These are phyloP conservation scores for Notolabrus celidotus DNA, from an alignment of 2,797 vertebrate species.

Conservation along the genomic window DNA sequence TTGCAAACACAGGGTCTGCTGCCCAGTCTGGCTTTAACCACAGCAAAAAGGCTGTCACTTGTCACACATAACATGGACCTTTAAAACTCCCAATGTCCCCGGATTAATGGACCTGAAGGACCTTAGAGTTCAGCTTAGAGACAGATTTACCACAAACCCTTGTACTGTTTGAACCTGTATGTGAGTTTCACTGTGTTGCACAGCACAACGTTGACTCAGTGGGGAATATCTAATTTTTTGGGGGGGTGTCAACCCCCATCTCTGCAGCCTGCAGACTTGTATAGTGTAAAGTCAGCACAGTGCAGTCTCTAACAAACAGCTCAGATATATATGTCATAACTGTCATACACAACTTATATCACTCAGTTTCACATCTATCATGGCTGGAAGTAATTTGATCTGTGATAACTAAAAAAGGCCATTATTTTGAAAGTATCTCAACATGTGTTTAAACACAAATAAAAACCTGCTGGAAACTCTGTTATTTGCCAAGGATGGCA, in stretches of 20 bases:
- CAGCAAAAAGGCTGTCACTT: constrained; percentile 17
- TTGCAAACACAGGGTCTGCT: not conserved
- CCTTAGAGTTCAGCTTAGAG: constrained; percentile 26
- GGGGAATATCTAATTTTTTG: constrained; percentile 11
- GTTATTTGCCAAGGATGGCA: too few relatives aligned
- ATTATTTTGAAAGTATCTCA: too few relatives aligned
- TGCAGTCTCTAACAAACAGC: not conserved
- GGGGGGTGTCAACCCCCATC: constrained; percentile 23
- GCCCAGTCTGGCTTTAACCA: constrained; percentile 15
- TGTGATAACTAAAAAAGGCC: too few relatives aligned
- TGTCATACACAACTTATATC: too few relatives aligned
- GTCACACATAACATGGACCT: constrained; percentile 29
- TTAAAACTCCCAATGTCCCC: constrained; percentile 7
- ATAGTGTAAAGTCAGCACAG: not conserved
- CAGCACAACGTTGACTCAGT: constrained; percentile 27
- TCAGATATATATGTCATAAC: not conserved
- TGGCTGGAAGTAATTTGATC: too few relatives aligned
- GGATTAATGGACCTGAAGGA: constrained; percentile 43
- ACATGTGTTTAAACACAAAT: too few relatives aligned
- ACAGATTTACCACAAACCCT: constrained; percentile 31
- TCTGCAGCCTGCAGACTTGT: constrained; percentile 9
- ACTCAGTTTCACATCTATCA: too few relatives aligned
- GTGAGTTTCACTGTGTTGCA: constrained; percentile 39
- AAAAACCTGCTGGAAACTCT: too few relatives aligned
- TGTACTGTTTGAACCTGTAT: constrained; percentile 10